These are phyloP conservation scores for Drosophila atroscutellata DNA, from an alignment of 2,888 invertebrate species.

Conservation along the genomic window DNA sequence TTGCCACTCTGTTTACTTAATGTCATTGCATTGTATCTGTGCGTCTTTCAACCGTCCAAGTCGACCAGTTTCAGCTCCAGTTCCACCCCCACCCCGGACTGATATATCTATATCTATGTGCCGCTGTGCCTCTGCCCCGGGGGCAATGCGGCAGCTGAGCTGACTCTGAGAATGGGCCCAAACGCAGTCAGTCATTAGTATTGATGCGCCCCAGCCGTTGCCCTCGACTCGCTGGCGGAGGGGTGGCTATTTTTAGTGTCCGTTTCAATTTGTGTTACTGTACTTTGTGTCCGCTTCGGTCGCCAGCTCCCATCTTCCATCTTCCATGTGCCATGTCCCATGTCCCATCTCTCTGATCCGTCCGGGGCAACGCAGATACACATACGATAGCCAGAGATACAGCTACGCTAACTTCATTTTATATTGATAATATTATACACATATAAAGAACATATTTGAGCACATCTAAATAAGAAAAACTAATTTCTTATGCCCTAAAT, in stretches of 20 bases:
- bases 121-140: conserved; percentile 3
- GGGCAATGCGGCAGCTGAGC: conserved; percentile 8
- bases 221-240: conserved; percentile 44
- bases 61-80: not conserved
- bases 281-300: conserved; percentile 58
- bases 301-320: conserved; percentile 18
- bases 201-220: conserved; percentile 76
- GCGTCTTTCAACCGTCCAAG: conserved; percentile 56
- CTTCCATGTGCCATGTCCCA: conserved; percentile 9
- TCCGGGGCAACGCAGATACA: conserved; percentile 6
- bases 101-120: not conserved
- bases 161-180: conserved; percentile 10
- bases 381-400: not conserved
- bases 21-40: conserved; percentile 65
- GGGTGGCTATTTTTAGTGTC: conserved; percentile 84
- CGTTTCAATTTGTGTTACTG: conserved; percentile 76
- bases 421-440: not conserved
- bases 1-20: conserved; percentile 76
- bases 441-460: not conserved
- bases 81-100: not conserved
- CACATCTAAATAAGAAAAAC: not conserved
- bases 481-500: not conserved
- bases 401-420: not conserved
- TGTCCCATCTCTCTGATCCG: not conserved
- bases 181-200: conserved; percentile 28